A percentile compares a stretch with the other conserved stretches of the same genome.
These are phyloP conservation scores for Drosophila insularis DNA, from an alignment of 1,140 invertebrate species.

Conservation along the genomic window DNA sequence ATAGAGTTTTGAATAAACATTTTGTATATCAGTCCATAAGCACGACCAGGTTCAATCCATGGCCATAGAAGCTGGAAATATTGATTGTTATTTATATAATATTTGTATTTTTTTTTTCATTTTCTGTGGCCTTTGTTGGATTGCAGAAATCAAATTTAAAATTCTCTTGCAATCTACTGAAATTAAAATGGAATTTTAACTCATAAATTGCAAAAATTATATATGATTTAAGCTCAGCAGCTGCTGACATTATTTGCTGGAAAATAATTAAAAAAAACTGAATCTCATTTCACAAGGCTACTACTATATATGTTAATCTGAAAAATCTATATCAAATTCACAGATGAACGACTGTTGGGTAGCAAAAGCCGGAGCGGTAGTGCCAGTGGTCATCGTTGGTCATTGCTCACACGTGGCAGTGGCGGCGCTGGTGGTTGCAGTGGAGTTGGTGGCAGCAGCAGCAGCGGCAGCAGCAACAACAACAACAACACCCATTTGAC, in stretches of 20 bases:
- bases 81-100: neutral
- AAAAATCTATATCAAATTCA: neutral
- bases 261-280: conserved; percentile 52
- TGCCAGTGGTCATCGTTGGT: conserved; percentile 75
- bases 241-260: neutral
- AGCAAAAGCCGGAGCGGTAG: conserved; percentile 74
- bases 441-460: conserved; percentile 1
- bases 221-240: neutral
- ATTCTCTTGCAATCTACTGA: neutral
- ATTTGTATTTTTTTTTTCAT: no score
- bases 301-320: conserved; percentile 37
- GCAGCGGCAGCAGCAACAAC: conserved; percentile 49
- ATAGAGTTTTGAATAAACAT: conserved; percentile 10
- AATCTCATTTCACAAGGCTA: conserved; percentile 32
- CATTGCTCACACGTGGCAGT: conserved; percentile 56
- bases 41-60: neutral
- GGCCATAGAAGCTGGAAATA: neutral
- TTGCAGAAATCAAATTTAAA: neutral
- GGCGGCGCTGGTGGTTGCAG: neutral
- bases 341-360: conserved; percentile 67
- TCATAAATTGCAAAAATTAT: conserved; percentile 5
- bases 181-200: neutral
- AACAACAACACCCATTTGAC: conserved; percentile 61
- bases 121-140: neutral
- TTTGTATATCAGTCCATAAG: neutral